A percentile compares a stretch with the other conserved stretches of the same genome.
Evolutionary conservation across 2,113 vertebrate genomes (phyloP).

Genomic region (Rhineura floridana): DNA sequence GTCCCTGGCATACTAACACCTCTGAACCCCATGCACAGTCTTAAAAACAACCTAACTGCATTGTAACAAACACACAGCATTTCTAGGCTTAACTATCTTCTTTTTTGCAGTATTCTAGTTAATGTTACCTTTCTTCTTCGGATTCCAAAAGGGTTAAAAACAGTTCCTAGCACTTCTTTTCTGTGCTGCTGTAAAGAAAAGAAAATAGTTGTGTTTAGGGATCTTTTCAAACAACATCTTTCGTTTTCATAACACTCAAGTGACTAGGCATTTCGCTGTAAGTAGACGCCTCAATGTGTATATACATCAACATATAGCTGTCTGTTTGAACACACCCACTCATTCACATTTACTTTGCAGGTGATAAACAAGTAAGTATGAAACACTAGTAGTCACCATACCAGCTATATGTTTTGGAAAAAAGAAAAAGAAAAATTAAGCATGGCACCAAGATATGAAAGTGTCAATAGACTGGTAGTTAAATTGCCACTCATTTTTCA

Average conservation of each 20-base stretch:
- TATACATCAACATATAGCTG: slow-evolving; percentile 59
- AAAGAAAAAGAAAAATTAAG: neutral
- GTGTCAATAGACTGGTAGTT: fast-evolving
- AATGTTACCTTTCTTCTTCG: slow-evolving; percentile 72
- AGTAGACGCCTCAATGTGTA: slow-evolving; percentile 49
- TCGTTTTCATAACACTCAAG: slow-evolving; percentile 61
- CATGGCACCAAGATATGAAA: neutral
- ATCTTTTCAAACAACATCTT: slow-evolving; percentile 43
- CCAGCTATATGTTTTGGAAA: neutral
- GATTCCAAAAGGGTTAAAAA: slow-evolving; percentile 69
- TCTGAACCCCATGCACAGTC: neutral
- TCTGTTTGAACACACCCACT: slow-evolving; percentile 47
- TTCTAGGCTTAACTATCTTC: slow-evolving; percentile 30
- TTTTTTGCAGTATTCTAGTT: slow-evolving; percentile 30
- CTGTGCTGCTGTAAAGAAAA: slow-evolving; percentile 69
- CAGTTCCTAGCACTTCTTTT: slow-evolving; percentile 74
- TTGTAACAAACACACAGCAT: slow-evolving; percentile 24
- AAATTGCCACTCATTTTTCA: slow-evolving; percentile 11
- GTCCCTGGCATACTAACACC: fast-evolving
- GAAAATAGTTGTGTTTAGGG: slow-evolving; percentile 64
- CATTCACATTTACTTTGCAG: slow-evolving; percentile 28
- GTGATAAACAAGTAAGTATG: slow-evolving; percentile 28
- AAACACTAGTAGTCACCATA: neutral
- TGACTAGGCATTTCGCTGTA: slow-evolving; percentile 45
- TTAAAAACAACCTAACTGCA: neutral